Percentiles rank a stretch among this genome's conserved stretches.
phyloP scores from a whole-genome alignment of 2,113 vertebrate species.

The Chrysemys picta region DNA sequence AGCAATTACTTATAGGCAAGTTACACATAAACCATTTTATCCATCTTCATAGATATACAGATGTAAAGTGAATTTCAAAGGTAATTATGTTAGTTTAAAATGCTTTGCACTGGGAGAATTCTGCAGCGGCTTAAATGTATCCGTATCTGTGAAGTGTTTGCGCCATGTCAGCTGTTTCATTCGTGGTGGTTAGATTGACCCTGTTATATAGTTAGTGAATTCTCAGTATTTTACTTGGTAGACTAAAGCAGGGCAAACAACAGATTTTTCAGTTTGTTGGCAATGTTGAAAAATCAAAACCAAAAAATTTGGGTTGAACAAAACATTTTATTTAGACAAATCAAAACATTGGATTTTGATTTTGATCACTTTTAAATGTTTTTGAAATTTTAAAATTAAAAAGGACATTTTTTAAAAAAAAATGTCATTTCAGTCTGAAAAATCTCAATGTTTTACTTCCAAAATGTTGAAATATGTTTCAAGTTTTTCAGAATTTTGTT shows the following conservation, averaged over 20 bases:
- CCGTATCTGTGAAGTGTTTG: neutral
- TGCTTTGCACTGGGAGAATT: neutral
- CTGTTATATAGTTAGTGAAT: neutral
- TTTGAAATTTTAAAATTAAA: no score
- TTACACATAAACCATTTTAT: neutral
- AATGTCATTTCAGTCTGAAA: neutral
- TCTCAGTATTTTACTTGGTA: neutral
- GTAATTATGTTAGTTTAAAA: conserved; percentile 21
- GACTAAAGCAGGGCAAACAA: neutral
- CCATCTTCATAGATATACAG: neutral
- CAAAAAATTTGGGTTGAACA: neutral
- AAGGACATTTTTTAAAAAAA: no score
- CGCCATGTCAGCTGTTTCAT: no score
- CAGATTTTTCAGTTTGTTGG: neutral
- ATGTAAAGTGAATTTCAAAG: conserved; percentile 4
- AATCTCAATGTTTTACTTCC: neutral
- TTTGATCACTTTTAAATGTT: neutral
- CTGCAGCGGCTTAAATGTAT: neutral
- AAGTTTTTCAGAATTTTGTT: neutral
- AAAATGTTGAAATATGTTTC: neutral
- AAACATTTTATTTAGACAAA: neutral
- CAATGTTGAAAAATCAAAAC: neutral
- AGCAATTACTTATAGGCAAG: neutral
- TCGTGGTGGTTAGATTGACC: neutral
- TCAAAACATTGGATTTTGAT: neutral